Evolutionary conservation across 2,888 invertebrate genomes (phyloP).

Genomic region (Hypomecis atomaria): DNA sequence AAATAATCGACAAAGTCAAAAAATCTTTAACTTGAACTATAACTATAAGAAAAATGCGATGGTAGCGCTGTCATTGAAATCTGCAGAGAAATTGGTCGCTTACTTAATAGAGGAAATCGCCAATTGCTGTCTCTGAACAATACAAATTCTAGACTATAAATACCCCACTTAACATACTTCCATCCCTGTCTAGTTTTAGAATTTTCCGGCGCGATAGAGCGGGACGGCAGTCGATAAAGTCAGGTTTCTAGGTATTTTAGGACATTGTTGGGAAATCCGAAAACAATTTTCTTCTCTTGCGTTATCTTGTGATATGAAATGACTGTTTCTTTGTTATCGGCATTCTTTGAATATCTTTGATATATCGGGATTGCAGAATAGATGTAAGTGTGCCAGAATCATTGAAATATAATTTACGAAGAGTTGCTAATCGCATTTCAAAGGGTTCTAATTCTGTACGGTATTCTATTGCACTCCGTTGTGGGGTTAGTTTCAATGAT

Average conservation of each 20-base stretch:
- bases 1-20: neutral
- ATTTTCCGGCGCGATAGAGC: conserved; percentile 14
- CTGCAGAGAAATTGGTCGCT: conserved; percentile 18
- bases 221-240: conserved; percentile 6
- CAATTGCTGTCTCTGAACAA: conserved; percentile 58
- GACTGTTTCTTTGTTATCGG: conserved; percentile 22
- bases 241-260: neutral
- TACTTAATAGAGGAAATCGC: conserved; percentile 77
- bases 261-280: conserved; percentile 27
- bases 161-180: conserved; percentile 14
- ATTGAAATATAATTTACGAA: too few species aligned
- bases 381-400: conserved; percentile 13
- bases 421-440: too few species aligned
- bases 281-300: conserved; percentile 36
- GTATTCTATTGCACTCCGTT: too few species aligned
- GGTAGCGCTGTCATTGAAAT: neutral
- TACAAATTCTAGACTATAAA: conserved; percentile 21
- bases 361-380: conserved; percentile 14
- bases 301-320: conserved; percentile 21
- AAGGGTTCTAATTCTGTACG: too few species aligned
- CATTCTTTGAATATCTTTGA: conserved; percentile 13
- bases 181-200: conserved; percentile 8
- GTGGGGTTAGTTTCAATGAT: too few species aligned
- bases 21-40: neutral
- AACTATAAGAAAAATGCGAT: neutral